Evolutionary conservation across 2,113 vertebrate species (phyloP), one percentile per base, ranked within the genome.

Genomic region (Promerops cafer): DNA sequence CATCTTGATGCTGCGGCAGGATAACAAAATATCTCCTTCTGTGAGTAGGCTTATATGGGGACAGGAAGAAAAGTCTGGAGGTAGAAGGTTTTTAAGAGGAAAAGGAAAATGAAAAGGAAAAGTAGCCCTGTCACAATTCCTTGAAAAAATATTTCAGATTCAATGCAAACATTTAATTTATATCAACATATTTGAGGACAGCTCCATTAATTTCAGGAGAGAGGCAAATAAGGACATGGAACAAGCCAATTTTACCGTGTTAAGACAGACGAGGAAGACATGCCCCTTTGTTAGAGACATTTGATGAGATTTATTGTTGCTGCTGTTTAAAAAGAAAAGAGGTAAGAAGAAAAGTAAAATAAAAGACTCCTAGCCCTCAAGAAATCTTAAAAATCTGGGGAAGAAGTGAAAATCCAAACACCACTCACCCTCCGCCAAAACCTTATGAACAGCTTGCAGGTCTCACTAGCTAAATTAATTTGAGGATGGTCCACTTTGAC

Each of bases 381-480:
- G 13, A 63, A 57, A 44, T 35, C 21, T 49, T 64, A 24, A 2
- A 39, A 78, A 47, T 39, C 11, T 31, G 23, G 30, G 28, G 7
- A 22, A 7, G 64, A 90, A 68, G 35, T 11, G 13, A 64, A 44
- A 16, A 71, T 19, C 2, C 37, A 83, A 83, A 64, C 13, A 64
- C 11, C 13, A 49, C 5, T 4, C 5, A 63, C 2, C 1, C 2
- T 35, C 10, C 1, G 8, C 4, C n/a, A 57, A 81, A 88, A 63
- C 5, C 4, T 18, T 44, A 45, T 44, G 13, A 71, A 52, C 4
- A 64, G 7, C 18, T 26, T 69, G 23, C 26, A 70, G 26, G 15
- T 83, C 52, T 91, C 30, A 40, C 7, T 18, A 60, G 14, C 27
- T 52, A 23, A 64, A 78, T 42, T 64, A n/a, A 28, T 56, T 66